Conservation (phyloP, 30 jellyfish, hydroid and myxozoan species). For the Pelagia noctiluca region DNA sequence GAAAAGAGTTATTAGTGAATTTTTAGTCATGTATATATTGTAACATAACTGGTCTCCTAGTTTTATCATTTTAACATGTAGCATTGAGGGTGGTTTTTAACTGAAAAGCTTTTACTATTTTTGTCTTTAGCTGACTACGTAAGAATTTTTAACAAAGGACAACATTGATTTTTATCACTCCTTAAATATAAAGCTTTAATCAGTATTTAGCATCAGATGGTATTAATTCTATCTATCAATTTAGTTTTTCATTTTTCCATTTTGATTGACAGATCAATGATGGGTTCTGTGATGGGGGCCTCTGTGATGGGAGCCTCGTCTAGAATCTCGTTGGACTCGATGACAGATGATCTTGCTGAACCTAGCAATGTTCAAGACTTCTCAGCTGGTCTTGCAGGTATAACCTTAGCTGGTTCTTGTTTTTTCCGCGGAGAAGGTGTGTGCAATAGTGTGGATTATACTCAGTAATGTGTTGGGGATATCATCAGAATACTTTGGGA, state of each 20-base stretch:
- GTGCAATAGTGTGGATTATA: no score
- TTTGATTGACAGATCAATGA: constrained; percentile 74
- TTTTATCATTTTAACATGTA: no score
- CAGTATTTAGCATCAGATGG: no score
- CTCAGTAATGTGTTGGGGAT: no score
- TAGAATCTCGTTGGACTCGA: constrained; percentile 88
- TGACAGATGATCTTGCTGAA: constrained; percentile 88
- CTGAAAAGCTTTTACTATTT: no score
- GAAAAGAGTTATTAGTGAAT: no score
- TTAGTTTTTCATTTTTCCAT: not conserved
- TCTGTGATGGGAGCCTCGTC: constrained; percentile 94
- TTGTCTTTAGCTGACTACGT: not conserved
- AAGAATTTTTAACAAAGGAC: not conserved
- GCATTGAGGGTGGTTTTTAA: no score
- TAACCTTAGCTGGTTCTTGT: not conserved
- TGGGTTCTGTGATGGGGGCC: constrained; percentile 95
- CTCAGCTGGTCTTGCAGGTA: constrained; percentile 77
- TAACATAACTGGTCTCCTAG: no score
- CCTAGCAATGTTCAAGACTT: constrained; percentile 84
- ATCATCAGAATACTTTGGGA: no score
- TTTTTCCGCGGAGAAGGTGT: no score
- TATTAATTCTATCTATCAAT: not conserved
- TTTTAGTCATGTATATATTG: no score
- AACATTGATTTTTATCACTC: not conserved
- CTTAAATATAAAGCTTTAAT: no score